Evolutionary conservation across 2,113 vertebrate species (phyloP).

Genomic region (Mus musculus): GRCm39 chr17:88920001-88920500

Average conservation of each 20-base stretch:
- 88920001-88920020: neutral
- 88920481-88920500: neutral
- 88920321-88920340: neutral
- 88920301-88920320: conserved; percentile 28
- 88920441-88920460: neutral
- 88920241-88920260: neutral
- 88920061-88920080: neutral
- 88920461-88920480: neutral
- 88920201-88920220: neutral
- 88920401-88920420: neutral
- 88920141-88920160: neutral
- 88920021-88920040: neutral
- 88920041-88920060: neutral
- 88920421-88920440: neutral
- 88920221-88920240: neutral
- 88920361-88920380: neutral
- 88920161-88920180: neutral
- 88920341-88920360: neutral
- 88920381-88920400: neutral
- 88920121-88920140: neutral
- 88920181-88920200: neutral
- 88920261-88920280: neutral
- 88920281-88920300: conserved; percentile 21
- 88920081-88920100: neutral
- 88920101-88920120: neutral